phyloP scores from a whole-genome alignment of 2,888 invertebrate species.

The Chalcis sispes region DNA sequence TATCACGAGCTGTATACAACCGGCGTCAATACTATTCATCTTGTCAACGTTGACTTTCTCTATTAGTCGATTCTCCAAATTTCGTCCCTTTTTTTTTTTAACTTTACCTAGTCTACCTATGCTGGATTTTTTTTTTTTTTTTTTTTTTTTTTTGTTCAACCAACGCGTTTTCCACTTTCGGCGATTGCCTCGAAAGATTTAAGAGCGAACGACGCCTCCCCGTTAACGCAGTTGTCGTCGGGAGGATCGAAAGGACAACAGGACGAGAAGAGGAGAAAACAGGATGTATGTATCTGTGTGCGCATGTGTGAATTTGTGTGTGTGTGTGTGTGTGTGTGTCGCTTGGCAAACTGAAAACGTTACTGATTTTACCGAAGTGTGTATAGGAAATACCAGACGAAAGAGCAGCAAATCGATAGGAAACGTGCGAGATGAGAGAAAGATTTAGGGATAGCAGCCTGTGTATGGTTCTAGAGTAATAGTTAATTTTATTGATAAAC shows the following conservation, averaged over 20 bases:
- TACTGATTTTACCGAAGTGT: too few relatives aligned
- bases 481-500: too few relatives aligned
- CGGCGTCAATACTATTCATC: constrained; percentile 47
- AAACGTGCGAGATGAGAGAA: too few relatives aligned
- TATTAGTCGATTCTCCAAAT: constrained; percentile 37
- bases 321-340: too few relatives aligned
- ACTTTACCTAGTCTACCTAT: too few relatives aligned
- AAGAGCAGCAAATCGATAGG: too few relatives aligned
- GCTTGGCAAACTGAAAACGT: too few relatives aligned
- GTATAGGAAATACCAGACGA: too few relatives aligned
- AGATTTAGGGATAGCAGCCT: too few relatives aligned
- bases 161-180: constrained; percentile 66
- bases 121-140: constrained; percentile 19
- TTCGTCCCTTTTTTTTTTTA: constrained; percentile 2
- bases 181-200: constrained; percentile 70
- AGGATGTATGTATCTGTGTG: too few relatives aligned
- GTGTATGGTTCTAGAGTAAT: too few relatives aligned
- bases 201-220: constrained; percentile 59
- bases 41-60: constrained; percentile 24
- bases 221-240: constrained; percentile 60
- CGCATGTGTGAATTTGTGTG: too few relatives aligned
- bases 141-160: constrained; percentile 29
- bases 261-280: background rate
- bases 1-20: constrained; percentile 4
- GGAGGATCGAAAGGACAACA: constrained; percentile 5